These are phyloP conservation scores for Atta colombica DNA, from an alignment of 1,140 invertebrate species.

Conservation along the genomic window DNA sequence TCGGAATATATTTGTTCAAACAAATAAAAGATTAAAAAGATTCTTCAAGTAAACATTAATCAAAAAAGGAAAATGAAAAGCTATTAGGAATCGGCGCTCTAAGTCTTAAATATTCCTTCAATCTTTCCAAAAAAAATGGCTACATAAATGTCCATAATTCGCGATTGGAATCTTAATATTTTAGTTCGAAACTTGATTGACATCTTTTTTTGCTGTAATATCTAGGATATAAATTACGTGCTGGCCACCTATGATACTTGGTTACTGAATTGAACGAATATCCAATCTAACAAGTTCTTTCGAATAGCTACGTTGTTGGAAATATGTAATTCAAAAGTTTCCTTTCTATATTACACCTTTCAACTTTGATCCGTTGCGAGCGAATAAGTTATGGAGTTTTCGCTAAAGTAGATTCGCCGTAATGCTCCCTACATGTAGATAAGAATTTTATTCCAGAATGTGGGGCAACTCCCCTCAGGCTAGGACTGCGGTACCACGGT, in stretches of 20 bases:
- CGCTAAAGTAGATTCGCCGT: slow-evolving; percentile 53
- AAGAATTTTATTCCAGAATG: slow-evolving; percentile 61
- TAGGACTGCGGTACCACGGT: slow-evolving; percentile 23
- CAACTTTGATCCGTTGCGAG: slow-evolving; percentile 43
- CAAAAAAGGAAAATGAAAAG: no score
- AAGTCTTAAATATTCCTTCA: background rate
- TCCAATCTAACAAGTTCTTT: slow-evolving; percentile 33
- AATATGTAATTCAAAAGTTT: slow-evolving; percentile 59
- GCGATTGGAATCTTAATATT: background rate
- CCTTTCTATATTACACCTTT: slow-evolving; percentile 54
- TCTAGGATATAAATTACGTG: slow-evolving; percentile 20
- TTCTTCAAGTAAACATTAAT: no score
- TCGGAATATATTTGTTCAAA: background rate
- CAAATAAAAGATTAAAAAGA: no score
- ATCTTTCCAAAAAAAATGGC: background rate
- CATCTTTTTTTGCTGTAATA: background rate
- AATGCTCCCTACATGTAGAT: slow-evolving; percentile 53
- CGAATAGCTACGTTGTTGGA: slow-evolving; percentile 17
- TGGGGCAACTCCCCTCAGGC: slow-evolving; percentile 58
- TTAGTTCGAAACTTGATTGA: background rate
- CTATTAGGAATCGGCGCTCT: no score
- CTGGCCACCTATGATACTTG: background rate
- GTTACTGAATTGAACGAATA: slow-evolving; percentile 39
- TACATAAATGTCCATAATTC: slow-evolving; percentile 19
- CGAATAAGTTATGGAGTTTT: slow-evolving; percentile 49